phyloP scores from a whole-genome alignment of 2,113 vertebrate genomes.

The Cynopterus brachyotis region DNA sequence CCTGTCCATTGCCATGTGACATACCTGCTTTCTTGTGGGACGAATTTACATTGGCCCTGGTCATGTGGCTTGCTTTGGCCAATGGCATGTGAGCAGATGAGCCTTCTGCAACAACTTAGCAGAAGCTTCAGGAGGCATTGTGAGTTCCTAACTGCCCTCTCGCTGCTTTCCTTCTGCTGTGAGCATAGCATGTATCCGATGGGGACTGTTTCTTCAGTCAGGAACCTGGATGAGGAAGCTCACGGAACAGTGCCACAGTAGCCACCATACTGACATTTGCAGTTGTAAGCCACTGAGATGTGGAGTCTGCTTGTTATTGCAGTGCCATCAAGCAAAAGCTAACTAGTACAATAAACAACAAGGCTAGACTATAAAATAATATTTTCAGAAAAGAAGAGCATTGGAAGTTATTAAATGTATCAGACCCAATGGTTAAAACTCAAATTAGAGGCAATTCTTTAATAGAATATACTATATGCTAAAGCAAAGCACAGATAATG shows the following conservation, averaged over 20 bases:
- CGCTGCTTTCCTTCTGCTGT: neutral
- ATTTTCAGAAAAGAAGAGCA: neutral
- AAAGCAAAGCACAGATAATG: neutral
- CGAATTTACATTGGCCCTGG: neutral
- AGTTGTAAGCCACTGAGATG: neutral
- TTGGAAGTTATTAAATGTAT: neutral
- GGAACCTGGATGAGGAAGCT: neutral
- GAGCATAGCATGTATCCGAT: neutral
- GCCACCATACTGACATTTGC: neutral
- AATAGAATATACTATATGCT: neutral
- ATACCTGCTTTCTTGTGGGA: neutral
- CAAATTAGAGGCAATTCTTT: neutral
- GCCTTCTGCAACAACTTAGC: too few species aligned
- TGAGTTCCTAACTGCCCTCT: neutral
- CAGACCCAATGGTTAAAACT: neutral
- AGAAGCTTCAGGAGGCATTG: neutral
- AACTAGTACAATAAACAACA: neutral
- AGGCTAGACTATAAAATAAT: neutral
- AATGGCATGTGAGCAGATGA: neutral
- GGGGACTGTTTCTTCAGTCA: neutral
- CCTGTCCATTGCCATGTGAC: neutral
- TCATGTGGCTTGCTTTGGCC: neutral
- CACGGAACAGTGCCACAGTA: neutral
- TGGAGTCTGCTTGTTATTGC: neutral
- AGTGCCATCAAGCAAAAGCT: neutral